Evolutionary conservation across 2,888 invertebrate species (phyloP).

Genomic region (Ligdia adustata): DNA sequence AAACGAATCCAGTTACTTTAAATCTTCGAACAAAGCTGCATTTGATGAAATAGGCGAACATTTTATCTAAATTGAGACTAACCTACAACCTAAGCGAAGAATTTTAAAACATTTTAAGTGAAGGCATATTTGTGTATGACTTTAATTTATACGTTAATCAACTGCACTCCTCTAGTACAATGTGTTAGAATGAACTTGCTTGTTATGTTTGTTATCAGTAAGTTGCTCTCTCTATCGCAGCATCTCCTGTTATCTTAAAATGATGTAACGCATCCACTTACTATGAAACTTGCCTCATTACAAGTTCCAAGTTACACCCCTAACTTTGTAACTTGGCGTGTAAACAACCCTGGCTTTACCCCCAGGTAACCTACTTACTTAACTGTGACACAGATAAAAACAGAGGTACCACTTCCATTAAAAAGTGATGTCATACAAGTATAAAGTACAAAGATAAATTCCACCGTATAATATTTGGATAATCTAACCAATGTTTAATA

Average conservation of each 20-base stretch:
- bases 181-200: background rate
- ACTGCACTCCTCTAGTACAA: too few species aligned
- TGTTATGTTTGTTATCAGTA: background rate
- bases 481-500: too few species aligned
- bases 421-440: background rate
- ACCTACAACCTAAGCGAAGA: too few species aligned
- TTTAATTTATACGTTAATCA: too few species aligned
- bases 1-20: too few species aligned
- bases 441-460: background rate
- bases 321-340: slow-evolving; percentile 14
- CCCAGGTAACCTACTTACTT: slow-evolving; percentile 12
- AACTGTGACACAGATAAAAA: background rate
- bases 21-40: too few species aligned
- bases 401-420: background rate
- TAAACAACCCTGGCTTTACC: slow-evolving; percentile 15
- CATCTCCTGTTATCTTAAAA: slow-evolving; percentile 6
- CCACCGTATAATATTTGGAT: too few species aligned
- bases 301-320: slow-evolving; percentile 12
- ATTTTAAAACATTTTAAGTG: too few species aligned
- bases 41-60: too few species aligned
- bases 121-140: too few species aligned
- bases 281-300: slow-evolving; percentile 22
- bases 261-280: slow-evolving; percentile 4
- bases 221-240: slow-evolving; percentile 7
- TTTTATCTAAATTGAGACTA: too few species aligned